Base-by-base conservation (phyloP, 2,888 invertebrate species). In the Chymomyza amoena region DNA sequence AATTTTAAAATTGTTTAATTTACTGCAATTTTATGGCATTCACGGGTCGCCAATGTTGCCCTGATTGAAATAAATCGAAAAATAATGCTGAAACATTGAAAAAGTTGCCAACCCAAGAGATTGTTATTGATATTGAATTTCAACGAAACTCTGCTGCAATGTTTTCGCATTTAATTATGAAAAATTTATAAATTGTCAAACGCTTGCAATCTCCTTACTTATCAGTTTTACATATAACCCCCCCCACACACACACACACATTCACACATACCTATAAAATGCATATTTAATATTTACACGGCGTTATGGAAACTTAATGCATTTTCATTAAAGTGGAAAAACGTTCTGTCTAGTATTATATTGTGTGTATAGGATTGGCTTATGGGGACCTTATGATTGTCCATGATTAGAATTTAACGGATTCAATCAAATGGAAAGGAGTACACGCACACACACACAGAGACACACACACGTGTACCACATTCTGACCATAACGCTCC, bases 21-120 rank as follows among this genome's bases (percentile, higher is more conserved):
- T 86, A 88, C 88, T 80, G 77, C 87, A 86, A 74, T 79, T 81
- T 88, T 76, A 80, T 78, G 70, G 79, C 69, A 68, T 66, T 61
- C 62, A 68, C 57, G 28, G 50, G 59, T 25, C 66, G 74, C 68
- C 70, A 75, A 76, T 78, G 73, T 69, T 65, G 67, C 32, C 70
- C 76, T 84, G 88, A 88, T 88, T 88, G 89, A 88, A 88, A 89
- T 88, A 88, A 88, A 88, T 87, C 80, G 89, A 82, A 80, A 76
- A 79, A 86, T 86, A 87, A 88, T 80, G 79, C 80, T 76, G 77
- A 76, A 75, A 75, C 73, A 88, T 82, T 84, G 79, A 79, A 50
- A 57, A 65, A 75, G 63, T 6, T 6, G 25, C 25, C n/a, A 13
- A 6, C 25, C 28, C 6, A 79, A 83, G 75, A 79, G 70, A 70